These are phyloP conservation scores for Sinocyclocheilus rhinocerous DNA, from an alignment of 2,113 vertebrate genomes.

Conservation along the genomic window DNA sequence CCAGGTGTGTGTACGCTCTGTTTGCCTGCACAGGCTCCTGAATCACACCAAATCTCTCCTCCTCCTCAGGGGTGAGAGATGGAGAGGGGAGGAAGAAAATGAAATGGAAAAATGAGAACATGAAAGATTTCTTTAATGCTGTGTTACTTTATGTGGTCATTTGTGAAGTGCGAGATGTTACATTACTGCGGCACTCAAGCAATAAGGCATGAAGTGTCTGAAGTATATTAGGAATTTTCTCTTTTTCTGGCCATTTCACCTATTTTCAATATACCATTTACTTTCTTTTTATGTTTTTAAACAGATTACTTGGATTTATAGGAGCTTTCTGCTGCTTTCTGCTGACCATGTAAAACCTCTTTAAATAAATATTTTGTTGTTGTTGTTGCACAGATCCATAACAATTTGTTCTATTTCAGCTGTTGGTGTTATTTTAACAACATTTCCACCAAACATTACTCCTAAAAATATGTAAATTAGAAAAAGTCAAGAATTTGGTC, in stretches of 20 bases:
- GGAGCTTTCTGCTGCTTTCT: neutral
- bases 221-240: neutral
- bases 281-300: constrained; percentile 1
- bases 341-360: neutral
- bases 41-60: constrained; percentile 70
- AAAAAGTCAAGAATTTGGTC: neutral
- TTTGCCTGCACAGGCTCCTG: constrained; percentile 67
- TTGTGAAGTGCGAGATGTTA: constrained; percentile 21
- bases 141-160: constrained; percentile 32
- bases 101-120: neutral
- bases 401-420: neutral
- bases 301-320: neutral
- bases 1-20: constrained; percentile 70
- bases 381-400: neutral
- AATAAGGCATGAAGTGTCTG: constrained; percentile 5
- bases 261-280: neutral
- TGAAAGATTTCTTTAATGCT: constrained; percentile 37
- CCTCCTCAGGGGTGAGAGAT: constrained; percentile 64
- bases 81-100: neutral
- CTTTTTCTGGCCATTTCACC: constrained; percentile 7
- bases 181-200: constrained; percentile 25
- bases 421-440: too few relatives aligned
- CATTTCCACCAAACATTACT: neutral
- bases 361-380: neutral
- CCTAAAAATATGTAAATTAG: neutral